Conservation (phyloP, 2,797 vertebrate genomes). For the Pseudomugil tenellus region DNA sequence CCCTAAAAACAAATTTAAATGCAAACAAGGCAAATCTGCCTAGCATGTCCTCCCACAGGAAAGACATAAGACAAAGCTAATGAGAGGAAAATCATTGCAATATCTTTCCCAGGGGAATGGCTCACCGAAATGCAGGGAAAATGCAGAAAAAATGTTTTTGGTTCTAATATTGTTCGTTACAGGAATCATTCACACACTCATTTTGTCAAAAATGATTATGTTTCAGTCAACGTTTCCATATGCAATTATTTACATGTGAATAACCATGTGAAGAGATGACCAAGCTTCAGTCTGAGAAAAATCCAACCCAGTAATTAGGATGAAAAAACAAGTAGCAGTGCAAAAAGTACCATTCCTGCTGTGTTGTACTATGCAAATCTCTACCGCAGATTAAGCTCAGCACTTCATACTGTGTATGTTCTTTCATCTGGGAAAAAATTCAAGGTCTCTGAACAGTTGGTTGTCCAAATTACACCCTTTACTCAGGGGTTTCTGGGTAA, state of each 20-base stretch:
- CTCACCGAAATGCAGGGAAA: slow-evolving; percentile 19
- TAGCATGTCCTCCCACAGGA: slow-evolving; percentile 58
- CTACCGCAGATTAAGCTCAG: slow-evolving; percentile 28
- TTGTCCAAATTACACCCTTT: slow-evolving; percentile 24
- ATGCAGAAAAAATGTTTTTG: slow-evolving; percentile 29
- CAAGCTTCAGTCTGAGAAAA: slow-evolving; percentile 22
- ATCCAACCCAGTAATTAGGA: slow-evolving; percentile 16
- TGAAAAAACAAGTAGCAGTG: slow-evolving; percentile 8
- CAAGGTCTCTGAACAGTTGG: slow-evolving; percentile 14
- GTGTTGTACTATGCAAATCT: slow-evolving; percentile 1
- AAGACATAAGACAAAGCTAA: slow-evolving; percentile 50
- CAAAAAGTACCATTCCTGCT: slow-evolving; percentile 12
- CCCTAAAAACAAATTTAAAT: slow-evolving; percentile 67
- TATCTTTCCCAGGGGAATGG: slow-evolving; percentile 25
- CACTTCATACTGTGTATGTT: slow-evolving; percentile 3
- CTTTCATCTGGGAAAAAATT: slow-evolving; percentile 23
- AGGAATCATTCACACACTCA: slow-evolving; percentile 21
- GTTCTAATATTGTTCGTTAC: slow-evolving; percentile 49
- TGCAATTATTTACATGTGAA: slow-evolving; percentile 32
- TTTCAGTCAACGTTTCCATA: slow-evolving; percentile 32
- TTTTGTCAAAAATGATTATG: slow-evolving; percentile 36
- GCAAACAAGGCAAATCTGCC: slow-evolving; percentile 66
- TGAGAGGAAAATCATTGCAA: slow-evolving; percentile 55
- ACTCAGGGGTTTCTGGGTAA: slow-evolving; percentile 16
- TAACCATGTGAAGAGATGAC: slow-evolving; percentile 22